Evolutionary conservation across 2,113 vertebrate species (phyloP), one percentile per base, ranked within the genome.

Genomic region (Epinephelus lanceolatus): DNA sequence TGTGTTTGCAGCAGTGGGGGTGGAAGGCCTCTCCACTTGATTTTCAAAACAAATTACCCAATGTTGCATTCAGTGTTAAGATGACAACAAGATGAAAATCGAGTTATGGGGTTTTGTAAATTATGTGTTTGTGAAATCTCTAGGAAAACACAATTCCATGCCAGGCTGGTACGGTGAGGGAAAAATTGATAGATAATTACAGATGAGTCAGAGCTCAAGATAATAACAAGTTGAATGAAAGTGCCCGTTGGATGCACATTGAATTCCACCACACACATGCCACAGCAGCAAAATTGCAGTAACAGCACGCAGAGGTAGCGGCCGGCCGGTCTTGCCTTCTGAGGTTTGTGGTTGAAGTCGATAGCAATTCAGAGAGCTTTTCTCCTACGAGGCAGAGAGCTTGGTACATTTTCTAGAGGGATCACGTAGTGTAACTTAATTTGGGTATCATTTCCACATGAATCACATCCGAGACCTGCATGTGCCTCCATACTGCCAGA

Each of bases 11-110:
- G 65, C 1, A 40, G 61, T 55, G 70, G 21, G 23, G 33, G 71
- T 59, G 76, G 17, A 84, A 84, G 59, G 30, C 19, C 60, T 78
- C 72, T 49, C 80, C 56, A n/a, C 78, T 65, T 56, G 60, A 87
- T 91, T 93, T 94, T 84, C 88, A 85, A 85, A 88, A 72, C 90
- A 92, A 89, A 93, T 92, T 15, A 86, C 71, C 19, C 11, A 4
- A 17, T 73, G 47, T 71, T 52, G 74, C 73, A 55, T 81, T 59
- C 52, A 49, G 59, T 75, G 25, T 57, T 59, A 62, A 65, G 17
- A 55, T 3, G 30, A 21, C 55, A 57, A 77, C 74, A 47, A 25
- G 69, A 84, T 59, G 21, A 83, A 56, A 81, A 74, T 63, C 8
- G 25, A 42, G 51, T 61, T 45, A 37, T 27, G 42, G 60, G 23